Evolutionary conservation across 2,888 invertebrate genomes (phyloP).

Genomic region (Phengaris alcon): DNA sequence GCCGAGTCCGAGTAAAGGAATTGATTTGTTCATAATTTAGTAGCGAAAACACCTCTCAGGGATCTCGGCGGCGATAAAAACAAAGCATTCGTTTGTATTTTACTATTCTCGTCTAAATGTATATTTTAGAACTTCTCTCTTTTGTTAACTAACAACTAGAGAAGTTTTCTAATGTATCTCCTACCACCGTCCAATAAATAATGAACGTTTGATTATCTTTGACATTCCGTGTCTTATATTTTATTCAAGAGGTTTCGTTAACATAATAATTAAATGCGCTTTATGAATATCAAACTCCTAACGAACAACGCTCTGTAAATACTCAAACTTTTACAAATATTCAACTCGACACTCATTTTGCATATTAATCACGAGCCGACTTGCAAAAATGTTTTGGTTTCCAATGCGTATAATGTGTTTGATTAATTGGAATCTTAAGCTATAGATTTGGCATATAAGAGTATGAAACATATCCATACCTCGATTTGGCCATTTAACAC

Average conservation of each 20-base stretch:
- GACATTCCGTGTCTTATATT: conserved; percentile 70
- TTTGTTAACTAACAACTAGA: conserved; percentile 44
- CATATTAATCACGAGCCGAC: conserved; percentile 58
- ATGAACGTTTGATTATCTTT: conserved; percentile 68
- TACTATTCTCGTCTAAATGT: conserved; percentile 64
- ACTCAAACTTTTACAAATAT: conserved; percentile 69
- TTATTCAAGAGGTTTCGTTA: conserved; percentile 77
- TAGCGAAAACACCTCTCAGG: conserved; percentile 69
- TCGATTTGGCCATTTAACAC: too few species aligned
- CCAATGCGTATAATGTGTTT: neutral
- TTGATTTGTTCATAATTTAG: conserved; percentile 79
- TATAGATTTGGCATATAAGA: neutral
- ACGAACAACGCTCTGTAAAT: conserved; percentile 66
- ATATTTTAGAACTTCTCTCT: conserved; percentile 45
- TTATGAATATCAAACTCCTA: conserved; percentile 75
- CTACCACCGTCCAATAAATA: conserved; percentile 49
- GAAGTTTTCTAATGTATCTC: conserved; percentile 46
- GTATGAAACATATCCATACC: neutral
- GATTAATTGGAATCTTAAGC: neutral
- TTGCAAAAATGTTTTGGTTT: conserved; percentile 32
- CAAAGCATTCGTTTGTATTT: conserved; percentile 74
- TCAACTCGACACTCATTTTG: conserved; percentile 68
- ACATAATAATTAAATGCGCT: conserved; percentile 77
- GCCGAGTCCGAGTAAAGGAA: conserved; percentile 68
- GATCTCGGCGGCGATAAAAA: conserved; percentile 70